Conservation (phyloP, 2,113 vertebrate species). For the Sylvia atricapilla region DNA sequence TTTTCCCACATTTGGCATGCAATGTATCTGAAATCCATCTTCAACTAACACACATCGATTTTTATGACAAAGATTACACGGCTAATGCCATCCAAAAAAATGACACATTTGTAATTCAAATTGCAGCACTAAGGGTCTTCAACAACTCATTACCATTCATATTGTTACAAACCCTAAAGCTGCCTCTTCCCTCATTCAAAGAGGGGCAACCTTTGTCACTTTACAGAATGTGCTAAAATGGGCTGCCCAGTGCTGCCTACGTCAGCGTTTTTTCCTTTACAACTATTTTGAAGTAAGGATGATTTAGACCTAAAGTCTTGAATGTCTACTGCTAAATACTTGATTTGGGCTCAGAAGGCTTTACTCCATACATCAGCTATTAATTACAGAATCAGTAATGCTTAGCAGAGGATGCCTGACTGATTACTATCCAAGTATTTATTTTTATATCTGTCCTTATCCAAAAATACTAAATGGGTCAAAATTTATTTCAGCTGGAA, state of each 20-base stretch:
- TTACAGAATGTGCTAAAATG: not conserved
- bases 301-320: not conserved
- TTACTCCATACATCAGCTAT: not conserved
- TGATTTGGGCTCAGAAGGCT: not conserved
- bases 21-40: not conserved
- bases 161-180: not conserved
- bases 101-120: not conserved
- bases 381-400: not conserved
- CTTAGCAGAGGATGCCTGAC: not conserved
- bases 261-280: not conserved
- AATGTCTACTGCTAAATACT: not conserved
- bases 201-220: not conserved
- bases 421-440: not conserved
- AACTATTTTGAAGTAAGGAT: not conserved
- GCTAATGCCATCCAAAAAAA: not conserved
- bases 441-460: not conserved
- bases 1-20: not conserved
- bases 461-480: constrained; percentile 29
- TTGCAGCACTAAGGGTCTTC: not conserved
- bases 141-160: not conserved
- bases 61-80: not conserved
- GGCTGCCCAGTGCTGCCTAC: not conserved
- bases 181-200: not conserved
- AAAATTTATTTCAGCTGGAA: constrained; percentile 22
- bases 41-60: not conserved